A percentile compares a stretch with the other conserved stretches of the same genome.
These are phyloP conservation scores for Cinclus mexicanus DNA, from an alignment of 2,113 vertebrate species.

Conservation along the genomic window DNA sequence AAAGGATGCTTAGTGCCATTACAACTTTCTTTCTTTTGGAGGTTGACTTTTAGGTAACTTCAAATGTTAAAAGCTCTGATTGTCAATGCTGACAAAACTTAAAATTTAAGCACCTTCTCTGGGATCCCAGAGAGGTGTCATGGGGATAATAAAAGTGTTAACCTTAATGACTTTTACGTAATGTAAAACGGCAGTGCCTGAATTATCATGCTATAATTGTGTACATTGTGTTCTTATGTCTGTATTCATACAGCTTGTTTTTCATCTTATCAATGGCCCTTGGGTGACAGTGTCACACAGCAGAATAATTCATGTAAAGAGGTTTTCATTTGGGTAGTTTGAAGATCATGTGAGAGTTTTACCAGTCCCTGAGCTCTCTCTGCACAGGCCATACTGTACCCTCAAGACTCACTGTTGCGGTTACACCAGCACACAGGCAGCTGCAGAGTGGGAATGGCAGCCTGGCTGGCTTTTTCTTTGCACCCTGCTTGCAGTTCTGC, in stretches of 20 bases:
- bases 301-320: neutral
- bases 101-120: neutral
- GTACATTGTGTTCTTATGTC: neutral
- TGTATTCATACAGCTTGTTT: neutral
- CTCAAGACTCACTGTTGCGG: neutral
- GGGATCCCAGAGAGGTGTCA: neutral
- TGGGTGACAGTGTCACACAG: neutral
- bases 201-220: slow-evolving; percentile 5
- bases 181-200: slow-evolving; percentile 64
- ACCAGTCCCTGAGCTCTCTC: neutral
- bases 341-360: neutral
- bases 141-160: slow-evolving; percentile 57
- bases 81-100: neutral
- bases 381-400: neutral
- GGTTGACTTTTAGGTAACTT: neutral
- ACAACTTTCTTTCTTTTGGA: neutral
- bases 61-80: neutral
- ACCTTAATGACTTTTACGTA: slow-evolving; percentile 25
- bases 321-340: neutral
- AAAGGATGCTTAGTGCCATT: slow-evolving; percentile 4
- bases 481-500: neutral
- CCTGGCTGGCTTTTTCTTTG: neutral
- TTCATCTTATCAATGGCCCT: neutral
- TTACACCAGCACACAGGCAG: neutral
- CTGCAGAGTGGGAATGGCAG: neutral